Percentiles rank a stretch among this genome's conserved stretches.
phyloP scores from a whole-genome alignment of 1,140 invertebrate genomes.

The Pantala flavescens region DNA sequence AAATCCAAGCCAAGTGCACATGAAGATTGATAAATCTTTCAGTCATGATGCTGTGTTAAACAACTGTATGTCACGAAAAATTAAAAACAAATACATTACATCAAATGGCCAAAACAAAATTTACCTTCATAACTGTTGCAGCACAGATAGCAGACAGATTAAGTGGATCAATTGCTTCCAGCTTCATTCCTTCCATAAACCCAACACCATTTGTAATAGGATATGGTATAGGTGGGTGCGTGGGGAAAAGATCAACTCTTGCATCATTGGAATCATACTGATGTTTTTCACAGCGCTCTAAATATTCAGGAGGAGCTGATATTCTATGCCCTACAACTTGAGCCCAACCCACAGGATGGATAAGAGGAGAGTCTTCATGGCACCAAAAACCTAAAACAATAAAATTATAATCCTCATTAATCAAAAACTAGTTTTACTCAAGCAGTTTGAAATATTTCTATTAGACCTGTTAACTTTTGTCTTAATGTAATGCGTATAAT shows the following conservation, averaged over 20 bases:
- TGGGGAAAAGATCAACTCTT: constrained; percentile 60
- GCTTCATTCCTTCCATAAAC: constrained; percentile 85
- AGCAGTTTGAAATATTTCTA: background rate
- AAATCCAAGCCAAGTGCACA: too few species aligned
- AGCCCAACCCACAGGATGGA: constrained; percentile 94
- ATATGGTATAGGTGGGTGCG: constrained; percentile 32
- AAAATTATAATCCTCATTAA: background rate
- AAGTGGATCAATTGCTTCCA: constrained; percentile 92
- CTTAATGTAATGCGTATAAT: too few species aligned
- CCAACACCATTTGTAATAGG: constrained; percentile 33
- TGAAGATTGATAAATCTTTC: too few species aligned
- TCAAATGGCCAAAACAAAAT: background rate
- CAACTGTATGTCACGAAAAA: too few species aligned
- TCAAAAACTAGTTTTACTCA: constrained; percentile 11
- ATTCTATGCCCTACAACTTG: constrained; percentile 68
- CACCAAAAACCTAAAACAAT: constrained; percentile 68
- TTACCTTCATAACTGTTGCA: constrained; percentile 80
- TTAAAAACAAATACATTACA: too few species aligned
- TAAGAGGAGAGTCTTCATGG: constrained; percentile 85
- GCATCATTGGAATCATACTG: constrained; percentile 56
- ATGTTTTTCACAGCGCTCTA: constrained; percentile 48
- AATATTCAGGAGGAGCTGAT: constrained; percentile 66
- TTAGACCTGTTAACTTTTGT: too few species aligned
- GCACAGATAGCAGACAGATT: constrained; percentile 91
- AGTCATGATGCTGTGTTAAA: too few species aligned